Percentiles rank a stretch among this genome's conserved stretches.
Evolutionary conservation across 2,888 invertebrate species (phyloP).

Genomic region (Choreutis nemorana): DNA sequence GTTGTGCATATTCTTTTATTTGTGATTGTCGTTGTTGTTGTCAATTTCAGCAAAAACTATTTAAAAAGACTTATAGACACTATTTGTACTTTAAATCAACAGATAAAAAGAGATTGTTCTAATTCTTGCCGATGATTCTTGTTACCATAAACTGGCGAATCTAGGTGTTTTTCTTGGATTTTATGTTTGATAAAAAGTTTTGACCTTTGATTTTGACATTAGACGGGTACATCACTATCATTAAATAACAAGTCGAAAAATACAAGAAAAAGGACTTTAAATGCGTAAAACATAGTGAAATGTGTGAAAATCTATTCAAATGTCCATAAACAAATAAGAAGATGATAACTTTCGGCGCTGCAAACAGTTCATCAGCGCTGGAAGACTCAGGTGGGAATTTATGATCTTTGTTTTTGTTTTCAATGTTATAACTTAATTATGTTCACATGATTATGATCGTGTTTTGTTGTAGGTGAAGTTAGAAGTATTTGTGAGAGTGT

Average conservation of each 20-base stretch:
- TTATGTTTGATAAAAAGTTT: too few species aligned
- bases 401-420: conserved; percentile 24
- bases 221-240: conserved; percentile 35
- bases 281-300: conserved; percentile 32
- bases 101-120: too few species aligned
- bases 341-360: conserved; percentile 59
- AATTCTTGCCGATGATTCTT: too few species aligned
- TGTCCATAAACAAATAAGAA: conserved; percentile 34
- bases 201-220: too few species aligned
- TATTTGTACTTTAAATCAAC: too few species aligned
- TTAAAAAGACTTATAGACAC: too few species aligned
- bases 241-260: conserved; percentile 58
- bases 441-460: conserved; percentile 9
- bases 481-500: conserved; percentile 62
- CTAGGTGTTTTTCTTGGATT: neutral
- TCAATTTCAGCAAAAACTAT: too few species aligned
- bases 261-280: too few species aligned
- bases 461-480: conserved; percentile 39
- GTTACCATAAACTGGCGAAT: too few species aligned
- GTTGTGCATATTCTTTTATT: too few species aligned
- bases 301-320: conserved; percentile 39
- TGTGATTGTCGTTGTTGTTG: too few species aligned
- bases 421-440: neutral
- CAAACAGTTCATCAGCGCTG: conserved; percentile 40
- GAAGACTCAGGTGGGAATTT: conserved; percentile 45